These are phyloP conservation scores for Chaetoderma sp. DNA, from an alignment of 2,888 invertebrate species.

Conservation along the genomic window DNA sequence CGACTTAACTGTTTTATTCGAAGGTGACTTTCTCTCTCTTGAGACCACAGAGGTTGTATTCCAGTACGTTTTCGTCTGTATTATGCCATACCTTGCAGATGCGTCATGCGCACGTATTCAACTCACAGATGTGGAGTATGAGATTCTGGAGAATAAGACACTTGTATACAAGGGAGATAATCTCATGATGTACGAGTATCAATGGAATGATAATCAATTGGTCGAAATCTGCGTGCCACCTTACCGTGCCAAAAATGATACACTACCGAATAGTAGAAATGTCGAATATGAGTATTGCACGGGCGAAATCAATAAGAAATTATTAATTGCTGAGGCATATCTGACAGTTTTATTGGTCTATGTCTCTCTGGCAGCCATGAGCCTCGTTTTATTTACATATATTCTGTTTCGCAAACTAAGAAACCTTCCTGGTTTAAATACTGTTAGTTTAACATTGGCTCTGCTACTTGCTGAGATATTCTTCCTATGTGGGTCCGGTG, in stretches of 20 bases:
- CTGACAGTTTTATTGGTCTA: slow-evolving; percentile 51
- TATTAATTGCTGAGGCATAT: slow-evolving; percentile 46
- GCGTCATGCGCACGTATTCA: slow-evolving; percentile 44
- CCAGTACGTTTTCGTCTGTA: slow-evolving; percentile 52
- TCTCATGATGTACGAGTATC: slow-evolving; percentile 45
- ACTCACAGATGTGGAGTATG: slow-evolving; percentile 41
- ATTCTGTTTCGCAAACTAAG: slow-evolving; percentile 57
- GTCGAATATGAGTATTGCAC: slow-evolving; percentile 36
- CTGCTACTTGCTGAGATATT: slow-evolving; percentile 62
- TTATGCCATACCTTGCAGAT: slow-evolving; percentile 43
- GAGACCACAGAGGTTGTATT: slow-evolving; percentile 31
- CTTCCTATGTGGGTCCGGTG: slow-evolving; percentile 32
- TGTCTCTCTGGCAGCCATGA: slow-evolving; percentile 59
- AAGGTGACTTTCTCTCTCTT: slow-evolving; percentile 41
- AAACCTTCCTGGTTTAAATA: slow-evolving; percentile 68
- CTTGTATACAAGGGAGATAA: slow-evolving; percentile 42
- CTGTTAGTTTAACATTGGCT: slow-evolving; percentile 65
- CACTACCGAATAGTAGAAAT: background rate
- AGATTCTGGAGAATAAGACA: slow-evolving; percentile 37
- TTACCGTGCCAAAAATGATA: background rate
- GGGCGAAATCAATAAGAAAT: slow-evolving; percentile 34
- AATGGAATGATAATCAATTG: slow-evolving; percentile 38
- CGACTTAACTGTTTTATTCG: slow-evolving; percentile 47
- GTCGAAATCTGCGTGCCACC: slow-evolving; percentile 49
- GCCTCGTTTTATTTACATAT: slow-evolving; percentile 64